A percentile compares a stretch with the other conserved stretches of the same genome.
Conservation (phyloP, 92 coral and sea anemone genomes). For the Palythoa grandis region DNA sequence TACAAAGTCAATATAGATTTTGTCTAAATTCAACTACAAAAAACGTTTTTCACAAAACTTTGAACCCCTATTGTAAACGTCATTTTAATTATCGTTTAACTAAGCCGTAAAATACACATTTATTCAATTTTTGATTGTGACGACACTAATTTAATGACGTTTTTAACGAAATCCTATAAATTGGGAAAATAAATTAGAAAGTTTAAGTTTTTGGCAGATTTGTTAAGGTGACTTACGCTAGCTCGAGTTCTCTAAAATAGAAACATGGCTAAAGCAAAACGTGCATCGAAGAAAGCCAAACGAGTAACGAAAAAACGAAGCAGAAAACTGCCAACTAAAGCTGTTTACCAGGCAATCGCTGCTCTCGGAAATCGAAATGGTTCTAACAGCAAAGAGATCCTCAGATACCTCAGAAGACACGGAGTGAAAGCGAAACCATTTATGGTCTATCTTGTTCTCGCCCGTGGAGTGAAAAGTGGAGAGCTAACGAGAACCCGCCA, state of each 20-base stretch:
- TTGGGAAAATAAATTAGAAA: not conserved
- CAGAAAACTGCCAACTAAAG: constrained; percentile 37
- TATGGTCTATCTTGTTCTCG: constrained; percentile 38
- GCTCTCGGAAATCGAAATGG: constrained; percentile 39
- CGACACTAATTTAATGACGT: constrained; percentile 25
- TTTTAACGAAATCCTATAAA: constrained; percentile 13
- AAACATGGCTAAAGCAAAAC: constrained; percentile 41
- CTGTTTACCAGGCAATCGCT: constrained; percentile 34
- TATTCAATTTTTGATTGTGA: constrained; percentile 12
- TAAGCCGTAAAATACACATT: not conserved
- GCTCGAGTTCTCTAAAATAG: not conserved
- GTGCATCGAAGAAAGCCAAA: constrained; percentile 22
- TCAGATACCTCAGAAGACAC: constrained; percentile 9
- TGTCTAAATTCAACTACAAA: not conserved
- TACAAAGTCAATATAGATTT: not conserved
- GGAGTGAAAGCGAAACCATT: constrained; percentile 25
- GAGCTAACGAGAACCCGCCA: constrained; percentile 30
- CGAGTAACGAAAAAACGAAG: constrained; percentile 21
- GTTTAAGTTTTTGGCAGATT: not conserved
- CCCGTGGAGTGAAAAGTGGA: constrained; percentile 47
- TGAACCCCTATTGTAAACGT: not conserved
- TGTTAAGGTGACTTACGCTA: constrained; percentile 17
- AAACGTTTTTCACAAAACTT: not conserved
- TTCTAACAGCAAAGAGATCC: constrained; percentile 46
- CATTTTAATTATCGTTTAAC: not conserved